A percentile compares a stretch with the other conserved stretches of the same genome.
These are phyloP conservation scores for Botia kubotai DNA, from an alignment of 2,797 vertebrate species.

Conservation along the genomic window DNA sequence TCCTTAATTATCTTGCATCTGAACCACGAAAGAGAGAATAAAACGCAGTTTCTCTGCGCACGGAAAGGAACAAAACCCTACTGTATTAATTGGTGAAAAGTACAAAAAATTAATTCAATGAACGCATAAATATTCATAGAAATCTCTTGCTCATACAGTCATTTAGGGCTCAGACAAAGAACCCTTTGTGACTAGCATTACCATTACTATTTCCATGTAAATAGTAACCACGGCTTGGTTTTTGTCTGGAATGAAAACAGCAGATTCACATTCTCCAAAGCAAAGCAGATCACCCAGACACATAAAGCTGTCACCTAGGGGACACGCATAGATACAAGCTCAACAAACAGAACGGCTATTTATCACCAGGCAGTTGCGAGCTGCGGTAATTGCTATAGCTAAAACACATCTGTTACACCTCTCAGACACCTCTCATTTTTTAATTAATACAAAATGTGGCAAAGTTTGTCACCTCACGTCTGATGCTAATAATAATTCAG, in stretches of 20 bases:
- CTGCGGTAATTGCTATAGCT: constrained; percentile 34
- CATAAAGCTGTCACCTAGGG: constrained; percentile 49
- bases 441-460: constrained; percentile 35
- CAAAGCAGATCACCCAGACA: constrained; percentile 33
- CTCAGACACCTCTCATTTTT: constrained; percentile 38
- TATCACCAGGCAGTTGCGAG: constrained; percentile 30
- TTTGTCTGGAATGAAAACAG: constrained; percentile 31
- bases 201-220: constrained; percentile 45
- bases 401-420: constrained; percentile 38
- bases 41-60: neutral
- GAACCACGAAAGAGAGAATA: neutral
- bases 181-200: constrained; percentile 25
- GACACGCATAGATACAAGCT: constrained; percentile 27
- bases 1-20: constrained; percentile 27
- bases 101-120: neutral
- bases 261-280: constrained; percentile 43
- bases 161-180: constrained; percentile 34
- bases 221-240: constrained; percentile 32
- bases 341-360: constrained; percentile 39
- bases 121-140: constrained; percentile 31
- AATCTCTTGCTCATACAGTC: neutral
- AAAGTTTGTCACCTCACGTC: constrained; percentile 1
- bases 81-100: constrained; percentile 27
- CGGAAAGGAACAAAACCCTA: constrained; percentile 13
- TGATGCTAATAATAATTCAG: constrained; percentile 10